A percentile compares a stretch with the other conserved stretches of the same genome.
These are phyloP conservation scores for Schizopygopsis pylzovi DNA, from an alignment of 2,797 vertebrate genomes.

Conservation along the genomic window DNA sequence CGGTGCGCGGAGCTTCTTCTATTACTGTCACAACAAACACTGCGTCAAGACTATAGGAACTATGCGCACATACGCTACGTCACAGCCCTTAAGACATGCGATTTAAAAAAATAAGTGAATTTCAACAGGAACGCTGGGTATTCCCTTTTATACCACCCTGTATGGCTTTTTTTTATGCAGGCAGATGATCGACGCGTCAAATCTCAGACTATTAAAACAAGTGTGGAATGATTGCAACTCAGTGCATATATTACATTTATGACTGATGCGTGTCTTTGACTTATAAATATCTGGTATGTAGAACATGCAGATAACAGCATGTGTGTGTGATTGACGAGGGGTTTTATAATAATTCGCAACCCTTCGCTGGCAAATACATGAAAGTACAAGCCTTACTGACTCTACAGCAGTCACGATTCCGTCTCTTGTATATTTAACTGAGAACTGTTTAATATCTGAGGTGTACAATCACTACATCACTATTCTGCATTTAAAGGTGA, in stretches of 20 bases:
- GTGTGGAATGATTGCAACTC: neutral
- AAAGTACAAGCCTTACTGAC: neutral
- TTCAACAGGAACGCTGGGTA: slow-evolving; percentile 20
- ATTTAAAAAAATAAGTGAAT: slow-evolving; percentile 18
- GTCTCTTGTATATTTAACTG: neutral
- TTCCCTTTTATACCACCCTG: slow-evolving; percentile 8
- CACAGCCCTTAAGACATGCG: slow-evolving; percentile 59
- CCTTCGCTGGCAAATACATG: neutral
- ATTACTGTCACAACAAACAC: slow-evolving; percentile 62
- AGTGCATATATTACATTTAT: neutral
- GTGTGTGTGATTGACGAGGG: neutral
- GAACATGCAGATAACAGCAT: neutral
- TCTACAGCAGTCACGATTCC: neutral
- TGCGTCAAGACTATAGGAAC: slow-evolving; percentile 70
- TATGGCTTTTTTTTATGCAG: neutral
- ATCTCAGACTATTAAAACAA: slow-evolving; percentile 9
- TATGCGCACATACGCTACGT: slow-evolving; percentile 74
- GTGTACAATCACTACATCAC: slow-evolving; percentile 23
- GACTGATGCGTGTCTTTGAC: neutral
- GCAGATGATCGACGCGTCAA: neutral
- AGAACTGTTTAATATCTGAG: neutral
- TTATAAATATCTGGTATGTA: neutral
- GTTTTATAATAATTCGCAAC: neutral
- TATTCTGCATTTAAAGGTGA: slow-evolving; percentile 19
- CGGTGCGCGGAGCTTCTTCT: slow-evolving; percentile 24